Evolutionary conservation across 1,140 invertebrate genomes (phyloP), one percentile per base, ranked within the genome.

Genomic region (Leptopilina boulardi): DNA sequence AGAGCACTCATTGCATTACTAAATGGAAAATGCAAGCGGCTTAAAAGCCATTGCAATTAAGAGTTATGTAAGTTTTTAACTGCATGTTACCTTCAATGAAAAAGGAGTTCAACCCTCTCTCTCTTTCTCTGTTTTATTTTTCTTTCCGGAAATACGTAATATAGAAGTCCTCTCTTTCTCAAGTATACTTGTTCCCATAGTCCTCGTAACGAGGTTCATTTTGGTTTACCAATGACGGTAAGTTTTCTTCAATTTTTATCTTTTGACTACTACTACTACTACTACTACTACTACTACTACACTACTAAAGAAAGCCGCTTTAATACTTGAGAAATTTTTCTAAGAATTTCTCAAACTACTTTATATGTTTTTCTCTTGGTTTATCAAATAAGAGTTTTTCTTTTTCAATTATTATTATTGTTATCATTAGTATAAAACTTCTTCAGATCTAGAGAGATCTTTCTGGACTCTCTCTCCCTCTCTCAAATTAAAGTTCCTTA

Each of bases 401-500:
- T 51, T 18, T 51, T 51, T 51, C 47, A 51, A 51, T 51, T n/a
- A 51, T 51, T 51, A 51, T n/a, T 18, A 51, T 51, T 51, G 18
- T n/a, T 18, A 51, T 51, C 47, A 51, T 51, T 51, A 51, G 47
- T 51, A n/a, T n/a, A 51, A 51, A 51, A 51, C 47, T 51, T 51
- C 13, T 44, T 51, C 34, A 6, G 5, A 38, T 38, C 5, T 38
- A 38, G 34, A 38, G 5, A 51, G 47, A 51, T 51, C 15, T 51
- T 51, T n/a, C 15, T 47, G 44, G 44, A 47, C 44, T 47, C 15
- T 51, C n/a, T 51, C 15, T 51, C 15, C 10, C 42, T 51, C n/a
- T 18, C 1, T 18, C 18, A 51, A 18, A 51, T 51, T n/a, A 47
- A 51, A 18, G 15, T 18, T 51, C 47, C 44, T 47, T 47, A 9